Conservation (phyloP, 2,113 vertebrate species). For the Paradisaea rubra region DNA sequence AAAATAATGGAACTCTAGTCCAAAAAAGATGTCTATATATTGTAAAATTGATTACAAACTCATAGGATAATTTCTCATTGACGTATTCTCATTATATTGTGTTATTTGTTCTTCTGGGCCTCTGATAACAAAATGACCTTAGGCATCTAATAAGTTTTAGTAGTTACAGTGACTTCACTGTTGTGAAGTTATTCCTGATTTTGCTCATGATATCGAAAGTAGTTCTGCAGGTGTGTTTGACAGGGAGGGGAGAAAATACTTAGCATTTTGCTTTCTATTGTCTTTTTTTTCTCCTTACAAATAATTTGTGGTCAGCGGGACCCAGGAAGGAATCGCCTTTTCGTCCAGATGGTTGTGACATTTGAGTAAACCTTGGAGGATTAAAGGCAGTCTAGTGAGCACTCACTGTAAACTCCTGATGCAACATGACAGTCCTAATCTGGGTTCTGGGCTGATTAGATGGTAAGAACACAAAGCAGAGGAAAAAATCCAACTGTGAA, state of each 20-base stretch:
- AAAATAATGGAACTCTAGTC: neutral
- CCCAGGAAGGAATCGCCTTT: constrained; percentile 68
- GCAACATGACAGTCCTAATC: constrained; percentile 75
- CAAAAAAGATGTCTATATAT: neutral
- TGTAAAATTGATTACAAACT: neutral
- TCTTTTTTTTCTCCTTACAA: constrained; percentile 35
- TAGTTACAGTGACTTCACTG: neutral
- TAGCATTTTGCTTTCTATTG: constrained; percentile 59
- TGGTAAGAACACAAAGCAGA: neutral
- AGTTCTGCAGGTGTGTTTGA: neutral
- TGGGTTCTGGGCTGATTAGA: constrained; percentile 61
- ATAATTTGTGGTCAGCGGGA: constrained; percentile 69
- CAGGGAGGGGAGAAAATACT: constrained; percentile 13
- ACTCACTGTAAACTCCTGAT: constrained; percentile 69
- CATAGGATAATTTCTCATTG: neutral
- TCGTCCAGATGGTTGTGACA: constrained; percentile 77
- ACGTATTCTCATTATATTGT: neutral
- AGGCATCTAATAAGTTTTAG: neutral
- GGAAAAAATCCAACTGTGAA: neutral
- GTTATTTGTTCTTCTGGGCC: neutral
- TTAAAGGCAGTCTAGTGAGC: constrained; percentile 73
- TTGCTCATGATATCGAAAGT: neutral
- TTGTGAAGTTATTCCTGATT: neutral
- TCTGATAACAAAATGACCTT: neutral
- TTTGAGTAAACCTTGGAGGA: constrained; percentile 76